Evolutionary conservation across 2,113 vertebrate species (phyloP).

Genomic region (Tachysurus vachellii): DNA sequence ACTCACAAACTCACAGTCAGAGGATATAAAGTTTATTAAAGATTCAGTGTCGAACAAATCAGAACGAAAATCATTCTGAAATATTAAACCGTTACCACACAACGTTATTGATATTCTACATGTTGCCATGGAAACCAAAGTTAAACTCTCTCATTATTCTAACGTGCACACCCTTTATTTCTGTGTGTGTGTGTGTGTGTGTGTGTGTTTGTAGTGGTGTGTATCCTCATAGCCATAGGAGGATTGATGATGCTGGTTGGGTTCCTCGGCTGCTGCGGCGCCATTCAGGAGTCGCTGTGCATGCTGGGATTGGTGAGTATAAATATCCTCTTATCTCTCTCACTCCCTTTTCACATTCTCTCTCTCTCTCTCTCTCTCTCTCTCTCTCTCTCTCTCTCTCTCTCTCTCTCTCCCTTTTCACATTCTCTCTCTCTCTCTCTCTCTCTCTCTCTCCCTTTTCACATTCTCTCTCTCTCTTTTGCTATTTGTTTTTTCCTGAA

Average conservation of each 20-base stretch:
- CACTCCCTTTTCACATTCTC: too few relatives aligned
- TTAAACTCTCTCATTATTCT: neutral
- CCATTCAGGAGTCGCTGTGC: conserved; percentile 91
- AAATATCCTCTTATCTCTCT: conserved; percentile 29
- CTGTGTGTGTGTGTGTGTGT: conserved; percentile 10
- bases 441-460: too few relatives aligned
- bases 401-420: too few relatives aligned
- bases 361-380: conserved; percentile 52
- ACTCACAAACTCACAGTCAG: neutral
- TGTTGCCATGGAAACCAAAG: neutral
- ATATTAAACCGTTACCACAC: neutral
- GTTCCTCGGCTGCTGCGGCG: conserved; percentile 94
- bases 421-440: conserved; percentile 25
- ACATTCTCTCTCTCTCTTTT: conserved; percentile 26
- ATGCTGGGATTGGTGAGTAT: conserved; percentile 92
- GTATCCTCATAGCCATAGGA: conserved; percentile 90
- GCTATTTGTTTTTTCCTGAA: conserved; percentile 20
- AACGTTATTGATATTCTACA: neutral
- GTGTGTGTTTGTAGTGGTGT: conserved; percentile 77
- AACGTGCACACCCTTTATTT: neutral
- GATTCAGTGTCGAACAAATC: neutral
- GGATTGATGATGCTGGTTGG: conserved; percentile 97
- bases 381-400: conserved; percentile 58
- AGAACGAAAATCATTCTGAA: neutral
- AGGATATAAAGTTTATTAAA: neutral